Evolutionary conservation across 2,113 vertebrate genomes (phyloP).

Genomic region (Zosterops pallidus): DNA sequence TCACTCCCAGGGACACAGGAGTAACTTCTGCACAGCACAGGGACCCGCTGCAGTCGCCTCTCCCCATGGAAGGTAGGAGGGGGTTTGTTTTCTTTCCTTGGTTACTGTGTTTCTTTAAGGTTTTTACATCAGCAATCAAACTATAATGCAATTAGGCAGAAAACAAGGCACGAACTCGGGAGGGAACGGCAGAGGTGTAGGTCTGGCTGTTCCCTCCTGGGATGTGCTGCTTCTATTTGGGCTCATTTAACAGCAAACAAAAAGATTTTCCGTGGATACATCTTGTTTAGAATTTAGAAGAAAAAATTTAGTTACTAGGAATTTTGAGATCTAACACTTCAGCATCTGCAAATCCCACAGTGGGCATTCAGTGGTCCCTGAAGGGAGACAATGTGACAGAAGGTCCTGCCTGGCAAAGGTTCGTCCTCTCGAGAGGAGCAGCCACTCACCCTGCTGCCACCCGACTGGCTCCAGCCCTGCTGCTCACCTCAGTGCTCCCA

Average conservation of each 20-base stretch:
- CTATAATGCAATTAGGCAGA: too few relatives aligned
- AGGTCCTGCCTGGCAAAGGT: background rate
- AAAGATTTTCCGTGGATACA: background rate
- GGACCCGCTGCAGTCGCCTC: accelerated
- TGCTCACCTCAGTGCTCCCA: background rate
- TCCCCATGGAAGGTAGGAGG: conserved; percentile 52
- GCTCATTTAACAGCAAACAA: background rate
- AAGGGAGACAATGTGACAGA: background rate
- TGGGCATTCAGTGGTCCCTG: background rate
- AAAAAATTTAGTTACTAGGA: accelerated
- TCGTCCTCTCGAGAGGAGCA: background rate
- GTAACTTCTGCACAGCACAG: background rate
- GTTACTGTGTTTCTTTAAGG: background rate
- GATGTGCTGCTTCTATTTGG: background rate
- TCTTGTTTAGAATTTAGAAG: background rate
- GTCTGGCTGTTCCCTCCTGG: background rate
- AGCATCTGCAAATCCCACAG: background rate
- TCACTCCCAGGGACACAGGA: background rate
- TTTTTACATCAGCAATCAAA: background rate
- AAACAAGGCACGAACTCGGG: background rate
- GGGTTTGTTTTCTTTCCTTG: background rate
- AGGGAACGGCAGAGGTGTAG: accelerated
- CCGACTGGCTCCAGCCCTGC: background rate
- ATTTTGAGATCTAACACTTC: too few relatives aligned
- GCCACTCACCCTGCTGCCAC: background rate